Evolutionary conservation across 2,888 invertebrate genomes (phyloP).

Genomic region (Notocelia uddmanniana): DNA sequence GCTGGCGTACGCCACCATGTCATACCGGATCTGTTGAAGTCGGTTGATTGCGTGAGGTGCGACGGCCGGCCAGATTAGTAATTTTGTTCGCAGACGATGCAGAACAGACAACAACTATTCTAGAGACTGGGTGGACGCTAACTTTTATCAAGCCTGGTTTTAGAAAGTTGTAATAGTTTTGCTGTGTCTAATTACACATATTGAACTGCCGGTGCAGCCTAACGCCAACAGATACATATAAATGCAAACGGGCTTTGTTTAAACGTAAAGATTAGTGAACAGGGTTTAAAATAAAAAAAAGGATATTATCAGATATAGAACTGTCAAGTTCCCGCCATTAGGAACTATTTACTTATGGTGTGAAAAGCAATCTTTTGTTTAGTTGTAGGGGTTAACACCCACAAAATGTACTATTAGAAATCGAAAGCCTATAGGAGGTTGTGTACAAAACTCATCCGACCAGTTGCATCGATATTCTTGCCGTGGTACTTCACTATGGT

Average conservation of each 20-base stretch:
- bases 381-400: slow-evolving; percentile 29
- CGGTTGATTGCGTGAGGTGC: neutral
- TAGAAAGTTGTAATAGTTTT: neutral
- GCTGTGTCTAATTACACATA: neutral
- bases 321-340: slow-evolving; percentile 11
- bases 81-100: neutral
- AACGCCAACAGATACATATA: neutral
- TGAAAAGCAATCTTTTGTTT: slow-evolving; percentile 36
- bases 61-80: neutral
- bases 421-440: slow-evolving; percentile 43
- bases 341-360: slow-evolving; percentile 8
- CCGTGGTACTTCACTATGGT: slow-evolving; percentile 27
- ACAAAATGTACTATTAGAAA: slow-evolving; percentile 20
- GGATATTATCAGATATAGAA: neutral
- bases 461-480: slow-evolving; percentile 39
- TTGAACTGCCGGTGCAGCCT: neutral
- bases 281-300: neutral
- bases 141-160: neutral
- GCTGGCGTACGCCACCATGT: neutral
- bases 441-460: slow-evolving; percentile 45
- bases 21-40: neutral
- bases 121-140: neutral
- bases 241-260: neutral
- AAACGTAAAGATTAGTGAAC: neutral
- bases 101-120: neutral